A percentile compares a stretch with the other conserved stretches of the same genome.
These are phyloP conservation scores for Selenia dentaria DNA, from an alignment of 2,888 invertebrate species.

Conservation along the genomic window DNA sequence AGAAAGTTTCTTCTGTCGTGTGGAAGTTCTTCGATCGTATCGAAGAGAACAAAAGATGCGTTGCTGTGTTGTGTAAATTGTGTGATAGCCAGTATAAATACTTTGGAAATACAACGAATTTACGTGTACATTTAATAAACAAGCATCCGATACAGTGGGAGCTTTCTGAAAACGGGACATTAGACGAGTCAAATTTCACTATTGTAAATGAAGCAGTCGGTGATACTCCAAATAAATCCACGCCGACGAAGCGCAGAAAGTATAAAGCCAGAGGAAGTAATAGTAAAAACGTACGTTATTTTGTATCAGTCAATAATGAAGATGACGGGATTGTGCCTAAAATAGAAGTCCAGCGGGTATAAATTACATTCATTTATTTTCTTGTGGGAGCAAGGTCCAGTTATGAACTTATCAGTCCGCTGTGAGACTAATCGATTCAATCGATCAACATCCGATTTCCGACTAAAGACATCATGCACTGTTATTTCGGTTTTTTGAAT, in stretches of 20 bases:
- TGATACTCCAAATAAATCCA: slow-evolving; percentile 14
- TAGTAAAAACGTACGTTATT: slow-evolving; percentile 73
- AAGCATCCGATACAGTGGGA: slow-evolving; percentile 81
- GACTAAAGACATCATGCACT: too few relatives aligned
- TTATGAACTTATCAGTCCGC: too few relatives aligned
- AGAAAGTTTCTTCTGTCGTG: slow-evolving; percentile 71
- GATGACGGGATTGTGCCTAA: slow-evolving; percentile 57
- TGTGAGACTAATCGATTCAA: too few relatives aligned
- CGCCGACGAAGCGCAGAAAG: slow-evolving; percentile 55
- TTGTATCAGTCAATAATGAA: slow-evolving; percentile 63
- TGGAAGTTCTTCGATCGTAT: slow-evolving; percentile 78
- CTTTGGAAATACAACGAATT: slow-evolving; percentile 77
- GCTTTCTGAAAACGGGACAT: slow-evolving; percentile 61
- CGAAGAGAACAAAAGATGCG: slow-evolving; percentile 62
- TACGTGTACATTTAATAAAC: slow-evolving; percentile 68
- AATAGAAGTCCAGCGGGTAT: slow-evolving; percentile 74
- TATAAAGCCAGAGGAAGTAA: slow-evolving; percentile 52
- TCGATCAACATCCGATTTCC: too few relatives aligned
- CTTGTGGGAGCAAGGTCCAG: too few relatives aligned
- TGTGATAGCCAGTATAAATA: slow-evolving; percentile 76
- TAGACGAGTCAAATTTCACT: slow-evolving; percentile 56
- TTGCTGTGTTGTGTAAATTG: slow-evolving; percentile 74
- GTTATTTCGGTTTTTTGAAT: too few relatives aligned
- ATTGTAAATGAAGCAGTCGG: slow-evolving; percentile 45
- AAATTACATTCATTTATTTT: slow-evolving; percentile 44